Base-by-base conservation (phyloP, 2,113 vertebrate genomes). In the Myrmophylax atrothorax region DNA sequence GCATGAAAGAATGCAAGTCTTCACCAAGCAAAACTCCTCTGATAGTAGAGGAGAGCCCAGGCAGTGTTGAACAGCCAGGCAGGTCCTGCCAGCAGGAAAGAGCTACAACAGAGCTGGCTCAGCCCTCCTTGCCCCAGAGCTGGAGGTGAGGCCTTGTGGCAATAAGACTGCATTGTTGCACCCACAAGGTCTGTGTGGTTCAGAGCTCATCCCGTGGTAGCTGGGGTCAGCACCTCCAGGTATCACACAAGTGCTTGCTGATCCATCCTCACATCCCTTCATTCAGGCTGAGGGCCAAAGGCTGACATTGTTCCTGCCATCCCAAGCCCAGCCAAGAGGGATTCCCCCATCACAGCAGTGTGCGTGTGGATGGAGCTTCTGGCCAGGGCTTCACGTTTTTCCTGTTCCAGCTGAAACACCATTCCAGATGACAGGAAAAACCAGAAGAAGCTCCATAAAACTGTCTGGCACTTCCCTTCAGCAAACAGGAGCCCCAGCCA, bases 401-500 rank as follows among this genome's bases (percentile, higher is more conserved):
- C 93, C 81, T 64, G 44, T 70, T 93, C 58, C 67, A 75, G 82
- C 42, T 24, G 31, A 85, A 93, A 82, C 1, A 5, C 28, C 5
- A 0, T 55, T 84, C 69, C 69, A 84, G 87, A 87, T n/a, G 37
- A 85, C 15, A 11, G 73, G 66, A 59, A 92, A 94, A 94, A 59
- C 1, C 74, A 87, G 77, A 79, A 77, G 77, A 40, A 95, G 74
- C 74, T 92, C 89, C 82, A 84, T 79, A 75, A 94, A 93, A 62
- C 84, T 73, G 89, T 77, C 81, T 72, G 67, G 78, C 7, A 12
- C 44, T 93, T 92, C 84, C 81, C 93, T 79, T 75, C 81, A 75
- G 93, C 87, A 69, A 92, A 87, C 5, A 52, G 94, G 87, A 95
- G 89, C 62, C 80, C 44, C 76, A 89, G 91, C 70, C 81, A 87